Conservation (phyloP, 2,113 vertebrate genomes). For the Spilogale gracilis region DNA sequence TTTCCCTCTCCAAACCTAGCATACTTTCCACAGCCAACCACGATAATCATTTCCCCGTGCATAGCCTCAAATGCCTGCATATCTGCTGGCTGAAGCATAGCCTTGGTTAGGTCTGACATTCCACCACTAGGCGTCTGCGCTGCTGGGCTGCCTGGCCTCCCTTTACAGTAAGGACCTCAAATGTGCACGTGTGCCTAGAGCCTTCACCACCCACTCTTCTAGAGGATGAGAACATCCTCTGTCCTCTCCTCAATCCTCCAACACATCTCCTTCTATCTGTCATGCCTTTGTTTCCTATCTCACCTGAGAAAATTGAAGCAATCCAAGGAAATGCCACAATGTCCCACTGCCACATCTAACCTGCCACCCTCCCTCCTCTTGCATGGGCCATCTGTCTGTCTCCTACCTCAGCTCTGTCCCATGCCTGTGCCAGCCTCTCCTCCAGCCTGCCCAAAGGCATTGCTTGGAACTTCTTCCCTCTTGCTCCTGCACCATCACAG, state of each 20-base stretch:
- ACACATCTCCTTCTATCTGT: not conserved
- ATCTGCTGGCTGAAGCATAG: not conserved
- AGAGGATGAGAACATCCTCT: not conserved
- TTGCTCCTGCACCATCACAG: not conserved
- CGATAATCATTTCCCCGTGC: not conserved
- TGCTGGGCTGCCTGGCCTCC: not conserved
- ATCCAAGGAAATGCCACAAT: not conserved
- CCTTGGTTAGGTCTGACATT: not conserved
- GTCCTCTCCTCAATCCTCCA: not conserved
- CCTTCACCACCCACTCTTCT: not conserved
- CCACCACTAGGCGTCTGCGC: fast-evolving
- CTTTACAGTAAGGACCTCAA: not conserved
- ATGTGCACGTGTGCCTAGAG: not conserved
- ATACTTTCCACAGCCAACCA: not conserved
- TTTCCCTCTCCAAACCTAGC: not conserved
- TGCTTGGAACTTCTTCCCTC: not conserved
- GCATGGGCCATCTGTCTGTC: too few species aligned
- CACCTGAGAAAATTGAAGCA: not conserved
- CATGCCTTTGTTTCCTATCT: not conserved
- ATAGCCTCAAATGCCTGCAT: not conserved
- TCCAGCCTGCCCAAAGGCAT: too few species aligned
- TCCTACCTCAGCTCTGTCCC: not conserved
- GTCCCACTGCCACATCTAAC: too few species aligned
- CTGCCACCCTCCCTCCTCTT: not conserved
- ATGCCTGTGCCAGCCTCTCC: not conserved